Conservation (phyloP, 2,113 vertebrate species). For the Trogon melanurus region DNA sequence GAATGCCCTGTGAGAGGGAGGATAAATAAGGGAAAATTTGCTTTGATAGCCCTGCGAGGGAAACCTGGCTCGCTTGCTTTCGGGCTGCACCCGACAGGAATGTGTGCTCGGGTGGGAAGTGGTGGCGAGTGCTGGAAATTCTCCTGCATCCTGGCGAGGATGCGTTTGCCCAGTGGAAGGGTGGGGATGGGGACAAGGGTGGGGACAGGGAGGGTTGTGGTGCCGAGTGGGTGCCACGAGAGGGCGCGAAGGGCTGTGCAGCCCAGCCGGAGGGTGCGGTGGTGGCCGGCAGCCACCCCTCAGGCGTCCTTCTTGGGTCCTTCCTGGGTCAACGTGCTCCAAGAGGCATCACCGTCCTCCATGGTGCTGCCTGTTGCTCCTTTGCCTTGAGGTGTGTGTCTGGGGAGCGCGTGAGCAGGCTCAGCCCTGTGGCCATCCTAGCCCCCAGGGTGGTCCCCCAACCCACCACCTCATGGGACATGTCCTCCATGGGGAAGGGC, state of each 20-base stretch:
- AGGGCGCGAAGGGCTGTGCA: not conserved
- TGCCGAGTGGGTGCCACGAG: not conserved
- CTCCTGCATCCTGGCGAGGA: rapidly evolving
- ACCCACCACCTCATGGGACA: rapidly evolving
- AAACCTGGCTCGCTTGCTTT: not conserved
- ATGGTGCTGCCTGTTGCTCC: rapidly evolving
- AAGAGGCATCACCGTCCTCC: rapidly evolving
- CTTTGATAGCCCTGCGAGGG: rapidly evolving
- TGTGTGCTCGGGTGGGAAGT: rapidly evolving
- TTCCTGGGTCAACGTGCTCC: rapidly evolving
- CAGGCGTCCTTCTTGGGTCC: rapidly evolving
- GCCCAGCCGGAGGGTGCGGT: not conserved
- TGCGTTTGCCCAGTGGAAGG: rapidly evolving
- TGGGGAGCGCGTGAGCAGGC: rapidly evolving
- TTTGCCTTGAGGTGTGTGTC: rapidly evolving
- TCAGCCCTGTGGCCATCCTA: not conserved
- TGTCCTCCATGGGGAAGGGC: rapidly evolving
- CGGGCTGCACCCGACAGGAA: not conserved
- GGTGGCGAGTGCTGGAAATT: rapidly evolving
- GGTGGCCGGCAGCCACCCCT: not conserved
- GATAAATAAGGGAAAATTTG: not conserved
- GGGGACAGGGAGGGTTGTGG: not conserved
- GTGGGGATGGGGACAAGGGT: rapidly evolving
- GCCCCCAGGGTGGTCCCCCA: not conserved
- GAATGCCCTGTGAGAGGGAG: not conserved